phyloP scores from a whole-genome alignment of 2,113 vertebrate species.

The Melierax canorus region DNA sequence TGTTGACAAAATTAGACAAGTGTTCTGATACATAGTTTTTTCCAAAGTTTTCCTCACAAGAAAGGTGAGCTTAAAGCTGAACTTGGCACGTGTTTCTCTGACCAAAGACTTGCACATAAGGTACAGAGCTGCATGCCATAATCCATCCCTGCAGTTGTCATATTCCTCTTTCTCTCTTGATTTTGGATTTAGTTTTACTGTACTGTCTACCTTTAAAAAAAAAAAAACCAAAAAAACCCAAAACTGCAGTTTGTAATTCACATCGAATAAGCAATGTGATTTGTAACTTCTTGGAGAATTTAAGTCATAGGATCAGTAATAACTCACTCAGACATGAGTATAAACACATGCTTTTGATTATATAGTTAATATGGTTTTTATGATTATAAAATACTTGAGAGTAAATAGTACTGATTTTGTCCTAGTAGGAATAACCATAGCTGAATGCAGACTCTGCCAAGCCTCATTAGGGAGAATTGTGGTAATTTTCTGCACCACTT shows the following conservation, averaged over 20 bases:
- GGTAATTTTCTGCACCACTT: neutral
- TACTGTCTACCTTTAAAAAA: neutral
- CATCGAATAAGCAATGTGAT: neutral
- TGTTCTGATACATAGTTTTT: neutral
- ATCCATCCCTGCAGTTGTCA: neutral
- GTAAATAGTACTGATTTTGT: neutral
- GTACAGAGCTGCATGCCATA: neutral
- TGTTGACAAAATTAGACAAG: neutral
- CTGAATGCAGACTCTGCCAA: neutral
- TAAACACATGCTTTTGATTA: neutral
- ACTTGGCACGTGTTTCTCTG: neutral
- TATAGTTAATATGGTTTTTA: fast-evolving
- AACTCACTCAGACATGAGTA: neutral
- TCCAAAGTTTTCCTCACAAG: neutral
- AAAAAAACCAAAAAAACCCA: neutral
- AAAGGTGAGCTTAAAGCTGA: neutral
- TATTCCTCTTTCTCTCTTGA: neutral
- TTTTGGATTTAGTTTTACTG: neutral
- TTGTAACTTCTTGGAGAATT: neutral
- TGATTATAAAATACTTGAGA: neutral
- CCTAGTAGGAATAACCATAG: neutral
- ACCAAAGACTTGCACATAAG: neutral
- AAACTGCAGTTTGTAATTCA: neutral
- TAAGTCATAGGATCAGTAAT: neutral
- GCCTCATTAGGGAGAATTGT: neutral